These are phyloP conservation scores for Pangasianodon hypophthalmus DNA, from an alignment of 2,113 vertebrate species.

Conservation along the genomic window DNA sequence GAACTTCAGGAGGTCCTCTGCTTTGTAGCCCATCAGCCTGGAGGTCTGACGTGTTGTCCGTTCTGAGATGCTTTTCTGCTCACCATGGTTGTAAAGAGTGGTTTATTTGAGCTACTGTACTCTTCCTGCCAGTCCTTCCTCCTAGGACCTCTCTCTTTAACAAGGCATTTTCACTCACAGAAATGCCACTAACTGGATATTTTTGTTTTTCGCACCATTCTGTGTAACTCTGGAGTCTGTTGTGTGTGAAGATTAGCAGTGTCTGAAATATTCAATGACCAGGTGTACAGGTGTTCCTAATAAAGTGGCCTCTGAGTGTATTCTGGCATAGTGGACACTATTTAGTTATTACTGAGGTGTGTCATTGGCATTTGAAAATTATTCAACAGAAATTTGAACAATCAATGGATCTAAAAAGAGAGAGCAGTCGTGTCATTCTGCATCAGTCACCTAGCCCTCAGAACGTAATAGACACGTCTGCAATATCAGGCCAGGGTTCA, in stretches of 20 bases:
- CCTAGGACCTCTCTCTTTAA: neutral
- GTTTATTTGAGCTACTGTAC: neutral
- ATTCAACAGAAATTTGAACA: neutral
- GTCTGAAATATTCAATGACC: neutral
- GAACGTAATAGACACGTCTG: neutral
- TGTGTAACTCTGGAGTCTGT: neutral
- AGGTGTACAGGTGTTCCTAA: neutral
- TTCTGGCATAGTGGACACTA: neutral
- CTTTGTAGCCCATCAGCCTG: neutral
- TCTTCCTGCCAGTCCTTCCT: neutral
- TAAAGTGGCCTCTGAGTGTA: neutral
- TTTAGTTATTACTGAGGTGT: neutral
- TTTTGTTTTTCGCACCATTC: neutral
- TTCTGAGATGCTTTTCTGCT: neutral
- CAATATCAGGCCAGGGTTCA: neutral
- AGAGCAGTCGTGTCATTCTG: neutral
- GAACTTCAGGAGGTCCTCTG: neutral
- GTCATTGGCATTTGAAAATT: neutral
- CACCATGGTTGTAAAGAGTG: neutral
- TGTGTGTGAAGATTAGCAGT: neutral
- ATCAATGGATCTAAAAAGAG: neutral
- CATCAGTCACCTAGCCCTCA: neutral
- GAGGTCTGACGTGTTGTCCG: neutral
- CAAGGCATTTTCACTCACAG: neutral
- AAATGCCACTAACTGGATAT: neutral